Percentiles rank a stretch among this genome's conserved stretches.
Conservation (phyloP, 2,888 invertebrate species). For the Mesorhabditis spiculigera region DNA sequence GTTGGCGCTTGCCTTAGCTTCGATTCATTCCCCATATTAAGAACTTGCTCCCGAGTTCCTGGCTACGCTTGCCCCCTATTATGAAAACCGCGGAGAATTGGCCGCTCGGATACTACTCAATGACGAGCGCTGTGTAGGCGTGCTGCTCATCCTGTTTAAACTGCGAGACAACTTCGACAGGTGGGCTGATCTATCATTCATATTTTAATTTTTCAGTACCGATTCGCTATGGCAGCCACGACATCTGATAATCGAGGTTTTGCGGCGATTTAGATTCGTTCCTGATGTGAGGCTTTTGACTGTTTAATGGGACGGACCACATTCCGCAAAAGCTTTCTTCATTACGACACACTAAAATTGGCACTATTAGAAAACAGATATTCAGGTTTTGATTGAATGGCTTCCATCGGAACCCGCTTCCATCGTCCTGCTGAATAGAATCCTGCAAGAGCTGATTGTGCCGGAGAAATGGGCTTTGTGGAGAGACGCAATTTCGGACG, state of each 20-base stretch:
- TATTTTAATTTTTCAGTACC: too few relatives aligned
- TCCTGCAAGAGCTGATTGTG: constrained; percentile 9
- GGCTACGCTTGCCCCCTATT: background rate
- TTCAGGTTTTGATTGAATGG: constrained; percentile 13
- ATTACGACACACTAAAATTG: background rate
- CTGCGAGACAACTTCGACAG: background rate
- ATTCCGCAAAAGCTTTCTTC: background rate
- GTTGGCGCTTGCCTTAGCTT: background rate
- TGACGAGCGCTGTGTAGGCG: constrained; percentile 5
- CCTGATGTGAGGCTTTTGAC: constrained; percentile 7
- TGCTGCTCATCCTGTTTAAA: background rate
- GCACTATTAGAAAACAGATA: background rate
- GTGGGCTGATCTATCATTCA: background rate
- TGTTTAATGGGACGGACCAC: background rate
- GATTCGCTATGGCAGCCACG: too few relatives aligned
- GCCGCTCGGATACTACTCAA: background rate
- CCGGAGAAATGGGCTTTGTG: background rate
- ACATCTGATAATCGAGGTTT: background rate
- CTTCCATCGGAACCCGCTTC: constrained; percentile 8
- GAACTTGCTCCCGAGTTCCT: background rate
- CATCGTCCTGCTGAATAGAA: background rate
- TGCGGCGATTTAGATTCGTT: constrained; percentile 3
- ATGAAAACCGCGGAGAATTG: background rate
- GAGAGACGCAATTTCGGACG: background rate
- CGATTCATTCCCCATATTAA: too few relatives aligned